Base-by-base conservation (phyloP, 2,113 vertebrate species). In the Axis porcinus region DNA sequence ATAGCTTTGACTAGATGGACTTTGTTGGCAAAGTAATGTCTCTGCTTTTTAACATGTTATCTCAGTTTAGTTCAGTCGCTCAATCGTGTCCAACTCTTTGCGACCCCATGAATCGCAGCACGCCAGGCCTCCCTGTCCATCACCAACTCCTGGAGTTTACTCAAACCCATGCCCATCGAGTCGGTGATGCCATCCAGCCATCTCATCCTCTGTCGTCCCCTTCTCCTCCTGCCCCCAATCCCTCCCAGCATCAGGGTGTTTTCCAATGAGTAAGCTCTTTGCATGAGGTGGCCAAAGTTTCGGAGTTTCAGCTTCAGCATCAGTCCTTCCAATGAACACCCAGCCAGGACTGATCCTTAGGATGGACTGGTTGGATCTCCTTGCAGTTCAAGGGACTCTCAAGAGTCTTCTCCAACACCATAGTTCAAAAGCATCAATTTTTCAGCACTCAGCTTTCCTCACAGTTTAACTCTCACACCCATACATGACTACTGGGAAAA, bases 71-170 rank as follows among this genome's bases (percentile, higher is more conserved):
- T 52, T 52, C 52, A 52, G 64, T 70, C 19, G 11, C 9, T 70
- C 64, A 70, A 19, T 23, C 64, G 21, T 36, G 5, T 70, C 19
- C 11, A 11, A 23, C 64, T 70, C 2, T 0, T 50, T 50, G 47
- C 13, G 0, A 36, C 17, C 19, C n/a, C 9, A 36, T 36, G n/a
- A 5, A 70, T 9, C 21, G 9, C n/a, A 70, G 21, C 64, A 70
- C 0, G 2, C n/a, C n/a, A 70, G 0, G 64, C n/a, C 21, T 36
- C n/a, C n/a, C 64, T 70, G 64, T 70, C n/a, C 1, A 0, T 70
- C 64, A 36, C 64, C n/a, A 70, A 36, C 17, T 67, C 8, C 2
- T 36, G 33, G 17, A 67, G 64, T 17, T 67, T 67, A 17, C 64
- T 67, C 33, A 67, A 21, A 67, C 64, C 36, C 64, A 67, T 36